Conservation (phyloP, 2,888 invertebrate genomes). For the Apamea crenata region DNA sequence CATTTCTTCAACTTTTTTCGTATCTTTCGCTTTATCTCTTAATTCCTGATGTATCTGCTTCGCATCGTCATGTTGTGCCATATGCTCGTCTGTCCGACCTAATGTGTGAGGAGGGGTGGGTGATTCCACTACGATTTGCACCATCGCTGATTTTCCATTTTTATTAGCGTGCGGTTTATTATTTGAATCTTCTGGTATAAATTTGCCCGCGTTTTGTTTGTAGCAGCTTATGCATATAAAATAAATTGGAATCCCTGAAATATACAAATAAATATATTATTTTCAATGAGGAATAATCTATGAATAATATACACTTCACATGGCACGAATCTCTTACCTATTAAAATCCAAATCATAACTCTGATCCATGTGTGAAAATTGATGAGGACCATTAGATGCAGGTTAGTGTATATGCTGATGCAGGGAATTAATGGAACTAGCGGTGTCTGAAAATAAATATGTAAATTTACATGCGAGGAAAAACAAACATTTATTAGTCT, state of each 20-base stretch:
- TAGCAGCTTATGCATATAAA: conserved; percentile 80
- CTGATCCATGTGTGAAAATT: conserved; percentile 95
- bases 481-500: neutral
- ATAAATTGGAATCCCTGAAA: conserved; percentile 86
- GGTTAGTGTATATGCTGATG: conserved; percentile 94
- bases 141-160: conserved; percentile 80
- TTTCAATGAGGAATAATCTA: neutral
- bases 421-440: conserved; percentile 95
- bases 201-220: conserved; percentile 71
- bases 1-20: conserved; percentile 77
- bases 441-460: conserved; percentile 92
- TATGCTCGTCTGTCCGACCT: conserved; percentile 73
- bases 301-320: neutral
- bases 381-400: conserved; percentile 96
- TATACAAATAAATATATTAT: conserved; percentile 8
- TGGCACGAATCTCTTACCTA: conserved; percentile 90
- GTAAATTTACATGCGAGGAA: neutral
- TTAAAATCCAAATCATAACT: conserved; percentile 94
- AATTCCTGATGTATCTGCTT: conserved; percentile 68
- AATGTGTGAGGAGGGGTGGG: conserved; percentile 85
- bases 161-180: conserved; percentile 69
- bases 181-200: conserved; percentile 69
- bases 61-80: conserved; percentile 67
- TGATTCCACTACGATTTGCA: conserved; percentile 85
- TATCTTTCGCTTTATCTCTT: conserved; percentile 69